phyloP scores from a whole-genome alignment of 2,797 vertebrate species.

The Acanthurus leucopareius region DNA sequence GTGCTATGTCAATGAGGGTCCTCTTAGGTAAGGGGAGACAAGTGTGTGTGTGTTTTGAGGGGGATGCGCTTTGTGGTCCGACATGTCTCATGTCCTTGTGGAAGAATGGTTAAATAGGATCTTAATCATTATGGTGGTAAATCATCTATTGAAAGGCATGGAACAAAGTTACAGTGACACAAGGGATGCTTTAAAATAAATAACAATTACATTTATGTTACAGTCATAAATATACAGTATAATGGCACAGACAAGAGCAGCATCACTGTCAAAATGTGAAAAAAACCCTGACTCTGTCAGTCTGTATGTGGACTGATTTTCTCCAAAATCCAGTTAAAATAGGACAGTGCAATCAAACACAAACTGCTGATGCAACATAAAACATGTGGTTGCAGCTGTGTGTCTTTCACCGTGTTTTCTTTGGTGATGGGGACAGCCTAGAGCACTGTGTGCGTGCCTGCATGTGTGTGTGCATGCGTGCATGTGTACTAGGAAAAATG shows the following conservation, averaged over 20 bases:
- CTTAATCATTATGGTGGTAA: slow-evolving; percentile 35
- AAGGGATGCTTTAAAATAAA: slow-evolving; percentile 14
- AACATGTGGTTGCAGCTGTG: slow-evolving; percentile 60
- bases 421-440: slow-evolving; percentile 45
- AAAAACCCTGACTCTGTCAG: slow-evolving; percentile 1
- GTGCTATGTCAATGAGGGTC: no score
- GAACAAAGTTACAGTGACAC: not conserved
- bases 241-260: not conserved
- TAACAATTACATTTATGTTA: slow-evolving; percentile 6
- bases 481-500: not conserved
- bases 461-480: no score
- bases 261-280: not conserved
- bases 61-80: slow-evolving; percentile 25
- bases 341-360: slow-evolving; percentile 14
- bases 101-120: slow-evolving; percentile 18
- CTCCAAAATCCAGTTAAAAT: slow-evolving; percentile 35
- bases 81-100: slow-evolving; percentile 23
- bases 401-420: slow-evolving; percentile 44
- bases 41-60: not conserved
- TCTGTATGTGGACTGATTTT: slow-evolving; percentile 8
- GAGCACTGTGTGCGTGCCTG: slow-evolving; percentile 17
- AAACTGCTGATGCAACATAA: slow-evolving; percentile 59
- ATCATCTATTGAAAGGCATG: slow-evolving; percentile 19
- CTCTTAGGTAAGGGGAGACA: no score
- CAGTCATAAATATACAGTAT: not conserved